Evolutionary conservation across 2,113 vertebrate species (phyloP).

Genomic region (Isurus oxyrinchus): DNA sequence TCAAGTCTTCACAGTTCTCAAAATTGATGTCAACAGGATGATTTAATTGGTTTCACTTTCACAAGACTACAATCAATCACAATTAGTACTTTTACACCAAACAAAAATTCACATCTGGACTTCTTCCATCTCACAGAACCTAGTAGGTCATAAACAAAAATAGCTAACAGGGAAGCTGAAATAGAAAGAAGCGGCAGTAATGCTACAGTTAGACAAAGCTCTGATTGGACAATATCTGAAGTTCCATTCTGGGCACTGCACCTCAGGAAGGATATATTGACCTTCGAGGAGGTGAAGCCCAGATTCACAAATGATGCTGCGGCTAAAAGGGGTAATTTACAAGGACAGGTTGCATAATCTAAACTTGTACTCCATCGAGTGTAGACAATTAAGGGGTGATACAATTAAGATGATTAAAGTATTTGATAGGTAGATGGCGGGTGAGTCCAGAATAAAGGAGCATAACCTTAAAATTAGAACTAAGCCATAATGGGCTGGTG

Average conservation of each 20-base stretch:
- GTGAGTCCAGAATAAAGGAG: no score
- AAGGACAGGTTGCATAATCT: neutral
- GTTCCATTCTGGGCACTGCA: neutral
- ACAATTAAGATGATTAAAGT: no score
- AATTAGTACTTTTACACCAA: neutral
- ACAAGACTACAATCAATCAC: neutral
- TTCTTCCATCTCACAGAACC: neutral
- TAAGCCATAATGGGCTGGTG: no score
- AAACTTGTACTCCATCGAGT: neutral
- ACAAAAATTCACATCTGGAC: neutral
- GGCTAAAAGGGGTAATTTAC: neutral
- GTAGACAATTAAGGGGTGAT: neutral
- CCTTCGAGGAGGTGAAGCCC: neutral
- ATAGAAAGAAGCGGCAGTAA: neutral
- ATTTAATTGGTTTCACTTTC: neutral
- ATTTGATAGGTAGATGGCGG: no score
- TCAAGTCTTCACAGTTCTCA: neutral
- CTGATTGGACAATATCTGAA: neutral
- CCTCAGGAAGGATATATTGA: neutral
- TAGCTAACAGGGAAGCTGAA: neutral
- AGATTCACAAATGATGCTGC: neutral
- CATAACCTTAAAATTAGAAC: no score
- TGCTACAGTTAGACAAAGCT: no score
- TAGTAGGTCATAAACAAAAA: neutral
- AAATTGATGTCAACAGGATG: neutral